Base-by-base conservation (phyloP, 1,140 invertebrate genomes). In the Drosophila arawakana region DNA sequence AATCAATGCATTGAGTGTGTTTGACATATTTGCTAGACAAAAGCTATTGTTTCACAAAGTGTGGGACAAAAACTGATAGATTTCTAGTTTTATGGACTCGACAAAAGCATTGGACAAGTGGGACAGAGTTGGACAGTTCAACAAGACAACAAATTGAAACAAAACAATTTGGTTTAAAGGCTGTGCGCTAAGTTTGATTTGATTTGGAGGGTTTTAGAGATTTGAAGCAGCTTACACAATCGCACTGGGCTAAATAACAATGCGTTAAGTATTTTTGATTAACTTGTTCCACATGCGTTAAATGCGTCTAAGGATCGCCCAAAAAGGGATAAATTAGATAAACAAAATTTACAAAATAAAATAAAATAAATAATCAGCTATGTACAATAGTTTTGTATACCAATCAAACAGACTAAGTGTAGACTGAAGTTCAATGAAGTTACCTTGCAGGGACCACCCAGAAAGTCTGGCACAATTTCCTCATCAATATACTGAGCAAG, bases 391-490 rank as follows among this genome's bases (percentile, higher is more conserved):
- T 52, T 43, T 35, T 30, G 18, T 54, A n/a, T 58, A 62, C 46
- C 49, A 65, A 61, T 11, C 25, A 49, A 44, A 43, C 66, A 50
- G n/a, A 34, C 52, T 58, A 30, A 30, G 6, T 30, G 25, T 13
- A 25, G 2, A 37, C 34, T 44, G 0, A 43, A n/a, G 34, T 35
- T 25, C 10, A 30, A 18, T 25, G 9, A 21, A 68, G 62, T 93
- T 93, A 98, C 97, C 95, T 96, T 96, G 92, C 96, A 97, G 21
- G 96, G 94, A 55, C 97, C 97, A 13, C 97, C 97, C 1, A 99
- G 93, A 92, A 99, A 99, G 92, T 98, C 97, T 0, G 98, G 98
- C 73, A 99, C 96, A 80, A 96, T 95, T 81, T 98, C 95, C 79
- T 96, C 94, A 46, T 97, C 95, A 50, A 99, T 97, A 85, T 97